These are phyloP conservation scores for Volucella inflata DNA, from an alignment of 2,888 invertebrate genomes.

Conservation along the genomic window DNA sequence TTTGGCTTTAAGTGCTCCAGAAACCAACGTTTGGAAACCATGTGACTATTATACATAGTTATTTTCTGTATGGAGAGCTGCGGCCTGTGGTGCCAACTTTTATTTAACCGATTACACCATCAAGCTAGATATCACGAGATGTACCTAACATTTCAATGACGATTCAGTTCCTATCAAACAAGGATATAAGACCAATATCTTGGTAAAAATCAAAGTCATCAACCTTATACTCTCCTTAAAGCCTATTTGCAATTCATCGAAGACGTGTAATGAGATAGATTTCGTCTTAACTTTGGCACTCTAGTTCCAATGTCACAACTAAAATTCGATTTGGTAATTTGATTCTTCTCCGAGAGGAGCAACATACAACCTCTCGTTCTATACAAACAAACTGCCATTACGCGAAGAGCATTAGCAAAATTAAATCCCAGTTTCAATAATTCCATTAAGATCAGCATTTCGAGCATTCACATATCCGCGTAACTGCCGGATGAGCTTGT, in stretches of 20 bases:
- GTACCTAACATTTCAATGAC: too few species aligned
- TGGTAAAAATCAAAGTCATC: too few species aligned
- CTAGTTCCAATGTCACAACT: slow-evolving; percentile 22
- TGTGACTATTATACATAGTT: too few species aligned
- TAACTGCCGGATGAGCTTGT: slow-evolving; percentile 2
- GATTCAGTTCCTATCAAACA: too few species aligned
- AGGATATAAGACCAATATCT: too few species aligned
- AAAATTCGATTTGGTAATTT: slow-evolving; percentile 43
- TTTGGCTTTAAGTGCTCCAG: too few species aligned
- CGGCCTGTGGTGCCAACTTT: too few species aligned
- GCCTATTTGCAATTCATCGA: slow-evolving; percentile 1
- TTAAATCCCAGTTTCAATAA: slow-evolving; percentile 74
- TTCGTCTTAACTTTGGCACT: slow-evolving; percentile 4
- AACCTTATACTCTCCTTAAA: not conserved
- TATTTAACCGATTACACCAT: too few species aligned
- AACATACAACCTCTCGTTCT: not conserved
- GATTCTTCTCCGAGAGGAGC: slow-evolving; percentile 7
- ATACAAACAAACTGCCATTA: slow-evolving; percentile 47
- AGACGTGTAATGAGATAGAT: slow-evolving; percentile 11
- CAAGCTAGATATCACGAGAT: too few species aligned
- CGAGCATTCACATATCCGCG: slow-evolving; percentile 48
- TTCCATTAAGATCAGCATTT: slow-evolving; percentile 73
- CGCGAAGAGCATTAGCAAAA: slow-evolving; percentile 67
- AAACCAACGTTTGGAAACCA: too few species aligned
- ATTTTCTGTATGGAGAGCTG: too few species aligned